Evolutionary conservation across 1,140 invertebrate species (phyloP), one percentile per base, ranked within the genome.

Genomic region (Pseudachorutes palmiensis): DNA sequence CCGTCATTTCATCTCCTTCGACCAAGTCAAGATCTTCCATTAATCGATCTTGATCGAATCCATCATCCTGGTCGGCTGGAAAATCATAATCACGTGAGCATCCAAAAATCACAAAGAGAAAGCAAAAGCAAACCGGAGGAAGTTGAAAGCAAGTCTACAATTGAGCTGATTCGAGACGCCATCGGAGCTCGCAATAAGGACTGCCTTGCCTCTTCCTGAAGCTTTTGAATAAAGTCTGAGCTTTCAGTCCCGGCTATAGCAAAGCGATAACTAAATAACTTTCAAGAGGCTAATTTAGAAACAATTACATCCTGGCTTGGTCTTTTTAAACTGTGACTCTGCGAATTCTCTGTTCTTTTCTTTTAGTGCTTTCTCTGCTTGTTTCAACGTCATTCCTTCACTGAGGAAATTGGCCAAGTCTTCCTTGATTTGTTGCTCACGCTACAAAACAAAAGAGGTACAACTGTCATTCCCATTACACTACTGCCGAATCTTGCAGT

Each of bases 341-440:
- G 19, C 24, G 31, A 30, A 64, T 62, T 65, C 48, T 58, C 66
- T 67, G 19, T 67, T 69, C n/a, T 32, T 62, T 19, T 68, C 49
- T 24, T 68, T 41, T 0, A 68, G 57, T 1, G 24, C 33, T 45
- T 60, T 22, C 62, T 57, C 28, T 3, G 72, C 72, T 51, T 73
- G 45, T 30, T 68, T 62, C 19, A 68, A 30, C 19, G 63, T 66
- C 66, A 69, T 69, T 33, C 72, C 72, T 64, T 73, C 36, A 41
- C 64, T 63, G 19, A 70, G 45, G 24, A 64, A 73, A 1, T 58
- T 60, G 1, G 68, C 51, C 16, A 73, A 41, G 45, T 73, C 69
- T 55, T 73, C 72, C 45, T 70, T 73, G 16, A 73, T 64, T 69
- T 73, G 72, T 63, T 68, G 63, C 31, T 66, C 48, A 26, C 36